Evolutionary conservation across 2,888 invertebrate species (phyloP).

Genomic region (Phyllotreta cruciferae): DNA sequence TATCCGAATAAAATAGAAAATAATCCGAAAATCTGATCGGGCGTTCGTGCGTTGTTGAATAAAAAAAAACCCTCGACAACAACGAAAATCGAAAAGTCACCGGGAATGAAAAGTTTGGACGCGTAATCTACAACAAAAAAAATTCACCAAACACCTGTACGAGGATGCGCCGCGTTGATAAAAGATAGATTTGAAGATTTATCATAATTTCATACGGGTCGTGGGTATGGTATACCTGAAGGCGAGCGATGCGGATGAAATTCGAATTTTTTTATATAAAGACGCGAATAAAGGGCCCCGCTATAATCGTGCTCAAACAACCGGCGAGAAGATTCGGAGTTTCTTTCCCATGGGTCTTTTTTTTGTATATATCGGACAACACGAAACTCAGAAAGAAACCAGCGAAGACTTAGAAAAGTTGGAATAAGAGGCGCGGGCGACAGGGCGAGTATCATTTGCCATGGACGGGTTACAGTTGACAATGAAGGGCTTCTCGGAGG

Average conservation of each 20-base stretch:
- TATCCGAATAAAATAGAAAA: no score
- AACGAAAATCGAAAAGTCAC: slow-evolving; percentile 13
- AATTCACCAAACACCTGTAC: slow-evolving; percentile 39
- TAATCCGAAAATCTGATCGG: no score
- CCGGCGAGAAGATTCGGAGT: slow-evolving; percentile 37
- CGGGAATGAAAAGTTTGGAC: slow-evolving; percentile 9
- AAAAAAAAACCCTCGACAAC: no score
- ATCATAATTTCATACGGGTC: slow-evolving; percentile 38
- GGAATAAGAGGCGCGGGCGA: slow-evolving; percentile 9
- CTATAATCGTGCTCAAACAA: slow-evolving; percentile 41
- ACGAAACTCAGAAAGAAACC: slow-evolving; percentile 3
- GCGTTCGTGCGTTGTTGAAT: no score
- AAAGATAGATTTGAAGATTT: slow-evolving; percentile 27
- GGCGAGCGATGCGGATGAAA: slow-evolving; percentile 6
- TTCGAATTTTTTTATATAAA: slow-evolving; percentile 45
- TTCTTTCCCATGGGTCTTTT: slow-evolving; percentile 38
- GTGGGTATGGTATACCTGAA: slow-evolving; percentile 32
- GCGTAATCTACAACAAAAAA: slow-evolving; percentile 7
- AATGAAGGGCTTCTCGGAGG: slow-evolving; percentile 7
- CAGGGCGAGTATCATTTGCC: slow-evolving; percentile 8
- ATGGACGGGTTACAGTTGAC: slow-evolving; percentile 7
- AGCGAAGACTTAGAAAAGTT: slow-evolving; percentile 9
- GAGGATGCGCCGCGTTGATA: slow-evolving; percentile 15
- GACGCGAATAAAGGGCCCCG: slow-evolving; percentile 46
- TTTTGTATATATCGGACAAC: no score